Base-by-base conservation (phyloP, 2,797 vertebrate species). In the Amblyopsis hoosieri region DNA sequence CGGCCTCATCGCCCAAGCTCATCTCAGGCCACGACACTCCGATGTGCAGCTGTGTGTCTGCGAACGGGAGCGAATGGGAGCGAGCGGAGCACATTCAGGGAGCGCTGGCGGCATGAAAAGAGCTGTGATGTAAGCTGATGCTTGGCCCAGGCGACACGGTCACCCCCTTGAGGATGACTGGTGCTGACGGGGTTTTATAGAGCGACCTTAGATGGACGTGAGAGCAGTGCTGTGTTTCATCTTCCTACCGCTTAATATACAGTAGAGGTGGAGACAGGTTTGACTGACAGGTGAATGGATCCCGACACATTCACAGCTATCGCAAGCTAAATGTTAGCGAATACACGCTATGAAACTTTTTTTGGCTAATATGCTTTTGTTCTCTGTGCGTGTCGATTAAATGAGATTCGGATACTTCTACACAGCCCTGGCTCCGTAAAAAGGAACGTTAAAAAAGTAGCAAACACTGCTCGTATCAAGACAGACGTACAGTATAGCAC, bases 141-240 rank as follows among this genome's bases (percentile, higher is more conserved):
- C 19, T 23, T 63, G 54, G 50, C 63, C 10, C 60, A 31, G 15
- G 68, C 58, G 61, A 64, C 57, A 19, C 52, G 54, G n/a, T 57
- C 15, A 52, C 57, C 37, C 45, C n/a, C 45, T 9, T 11, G 52
- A 23, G 52, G 33, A 4, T n/a, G 42, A 6, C 59, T 23, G 12
- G 3, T 52, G 33, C 54, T 29, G 33, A 57, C 15, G 45, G 48
- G 15, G n/a, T 46, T 23, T 6, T 47, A 7, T 14, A 17, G 51
- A 60, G 8, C 13, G 13, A 17, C 51, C 29, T 3, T 11, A 57
- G 37, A 46, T 7, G 8, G 15, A 46, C 33, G 8, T 37, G 14
- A 57, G 14, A 17, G 45, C 6, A 49, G 49, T 5, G 0, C 12
- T 49, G 12, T 14, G n/a, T 49, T 49, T 49, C 12, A 7, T 49